These are phyloP conservation scores for Tachycineta bicolor DNA, from an alignment of 2,113 vertebrate genomes.

Conservation along the genomic window DNA sequence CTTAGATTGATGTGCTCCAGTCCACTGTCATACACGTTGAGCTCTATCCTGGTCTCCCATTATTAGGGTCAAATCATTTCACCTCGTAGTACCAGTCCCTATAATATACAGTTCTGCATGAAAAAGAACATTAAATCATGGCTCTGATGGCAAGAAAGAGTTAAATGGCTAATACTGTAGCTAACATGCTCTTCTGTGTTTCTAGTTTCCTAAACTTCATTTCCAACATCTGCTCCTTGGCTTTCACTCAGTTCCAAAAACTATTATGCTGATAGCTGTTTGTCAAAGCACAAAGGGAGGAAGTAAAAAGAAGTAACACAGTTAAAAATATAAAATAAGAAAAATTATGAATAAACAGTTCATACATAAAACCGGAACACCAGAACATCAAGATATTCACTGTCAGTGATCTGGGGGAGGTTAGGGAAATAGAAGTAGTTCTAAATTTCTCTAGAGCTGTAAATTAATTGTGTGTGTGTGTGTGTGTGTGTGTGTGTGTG, in stretches of 20 bases:
- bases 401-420: neutral
- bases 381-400: neutral
- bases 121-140: neutral
- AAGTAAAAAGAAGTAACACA: neutral
- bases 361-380: slow-evolving; percentile 6
- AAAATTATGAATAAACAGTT: slow-evolving; percentile 46
- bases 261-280: slow-evolving; percentile 40
- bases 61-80: neutral
- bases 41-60: neutral
- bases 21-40: neutral
- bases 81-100: neutral
- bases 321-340: slow-evolving; percentile 1
- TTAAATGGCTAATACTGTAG: neutral
- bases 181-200: neutral
- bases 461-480: neutral
- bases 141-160: neutral
- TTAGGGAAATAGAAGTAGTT: neutral
- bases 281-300: slow-evolving; percentile 51
- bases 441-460: neutral
- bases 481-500: too few relatives aligned
- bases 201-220: slow-evolving; percentile 26
- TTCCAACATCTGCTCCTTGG: slow-evolving; percentile 37
- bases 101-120: neutral
- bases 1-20: neutral
- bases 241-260: slow-evolving; percentile 25